Conservation (phyloP, 2,888 invertebrate genomes). For the Scaptomyza tumidula region DNA sequence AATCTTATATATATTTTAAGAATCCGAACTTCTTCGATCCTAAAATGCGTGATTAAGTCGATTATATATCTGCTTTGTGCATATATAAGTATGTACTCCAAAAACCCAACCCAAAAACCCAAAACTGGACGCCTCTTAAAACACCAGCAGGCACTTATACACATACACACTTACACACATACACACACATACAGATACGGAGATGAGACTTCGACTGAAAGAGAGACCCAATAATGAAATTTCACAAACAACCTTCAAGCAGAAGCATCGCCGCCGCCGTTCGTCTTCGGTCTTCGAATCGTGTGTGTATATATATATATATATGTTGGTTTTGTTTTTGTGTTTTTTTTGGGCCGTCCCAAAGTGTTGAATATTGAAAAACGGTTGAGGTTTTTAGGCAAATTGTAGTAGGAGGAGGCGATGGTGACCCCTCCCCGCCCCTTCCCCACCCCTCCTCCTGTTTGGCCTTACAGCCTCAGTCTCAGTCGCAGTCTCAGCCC, state of each 20-base stretch:
- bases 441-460: no score
- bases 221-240: slow-evolving; percentile 78
- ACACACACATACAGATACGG: slow-evolving; percentile 5
- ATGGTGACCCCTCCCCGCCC: slow-evolving; percentile 27
- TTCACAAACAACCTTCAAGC: slow-evolving; percentile 79
- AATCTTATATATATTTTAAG: no score
- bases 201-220: slow-evolving; percentile 45
- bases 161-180: slow-evolving; percentile 10
- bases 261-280: slow-evolving; percentile 54
- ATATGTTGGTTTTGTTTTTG: slow-evolving; percentile 31
- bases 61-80: slow-evolving; percentile 17
- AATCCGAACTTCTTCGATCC: not conserved
- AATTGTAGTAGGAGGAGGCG: slow-evolving; percentile 79
- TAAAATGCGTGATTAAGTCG: not conserved
- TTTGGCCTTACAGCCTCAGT: not conserved
- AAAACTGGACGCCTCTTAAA: slow-evolving; percentile 78
- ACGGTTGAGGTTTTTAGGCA: slow-evolving; percentile 77
- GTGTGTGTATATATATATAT: slow-evolving; percentile 20
- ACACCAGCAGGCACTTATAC: slow-evolving; percentile 64
- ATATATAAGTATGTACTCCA: slow-evolving; percentile 20
- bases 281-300: slow-evolving; percentile 34
- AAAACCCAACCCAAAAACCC: slow-evolving; percentile 70
- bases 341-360: slow-evolving; percentile 61
- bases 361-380: slow-evolving; percentile 75
- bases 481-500: slow-evolving; percentile 23